Evolutionary conservation across 2,113 vertebrate genomes (phyloP).

Genomic region (Odontesthes bonariensis): DNA sequence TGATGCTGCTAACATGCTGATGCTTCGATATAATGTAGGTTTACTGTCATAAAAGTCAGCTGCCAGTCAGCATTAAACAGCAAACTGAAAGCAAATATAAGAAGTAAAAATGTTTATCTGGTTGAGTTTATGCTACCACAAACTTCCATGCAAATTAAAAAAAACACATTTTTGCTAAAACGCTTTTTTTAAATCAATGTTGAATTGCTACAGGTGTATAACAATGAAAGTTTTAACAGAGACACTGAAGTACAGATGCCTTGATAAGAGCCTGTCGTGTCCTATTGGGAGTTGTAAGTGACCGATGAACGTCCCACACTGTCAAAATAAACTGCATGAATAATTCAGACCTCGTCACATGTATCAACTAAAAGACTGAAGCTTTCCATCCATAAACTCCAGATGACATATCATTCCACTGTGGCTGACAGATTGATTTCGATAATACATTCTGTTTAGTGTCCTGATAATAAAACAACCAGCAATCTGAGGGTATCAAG

Average conservation of each 20-base stretch:
- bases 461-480: constrained; percentile 16
- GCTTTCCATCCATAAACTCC: constrained; percentile 8
- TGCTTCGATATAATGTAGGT: not conserved
- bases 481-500: constrained; percentile 25
- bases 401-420: constrained; percentile 1
- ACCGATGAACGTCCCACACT: not conserved
- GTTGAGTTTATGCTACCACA: no score
- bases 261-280: not conserved
- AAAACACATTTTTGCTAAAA: not conserved
- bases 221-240: not conserved
- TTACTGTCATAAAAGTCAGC: not conserved
- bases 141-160: not conserved
- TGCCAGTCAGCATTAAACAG: no score
- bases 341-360: constrained; percentile 2
- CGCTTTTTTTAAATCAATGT: not conserved
- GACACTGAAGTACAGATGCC: not conserved
- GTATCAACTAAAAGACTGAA: not conserved
- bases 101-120: no score
- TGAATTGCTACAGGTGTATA: not conserved
- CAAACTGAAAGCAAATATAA: no score
- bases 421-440: constrained; percentile 35
- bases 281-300: not conserved
- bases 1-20: not conserved
- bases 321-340: not conserved
- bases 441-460: constrained; percentile 57